Base-by-base conservation (phyloP, 1,140 invertebrate genomes). In the Lordiphosa collinella region DNA sequence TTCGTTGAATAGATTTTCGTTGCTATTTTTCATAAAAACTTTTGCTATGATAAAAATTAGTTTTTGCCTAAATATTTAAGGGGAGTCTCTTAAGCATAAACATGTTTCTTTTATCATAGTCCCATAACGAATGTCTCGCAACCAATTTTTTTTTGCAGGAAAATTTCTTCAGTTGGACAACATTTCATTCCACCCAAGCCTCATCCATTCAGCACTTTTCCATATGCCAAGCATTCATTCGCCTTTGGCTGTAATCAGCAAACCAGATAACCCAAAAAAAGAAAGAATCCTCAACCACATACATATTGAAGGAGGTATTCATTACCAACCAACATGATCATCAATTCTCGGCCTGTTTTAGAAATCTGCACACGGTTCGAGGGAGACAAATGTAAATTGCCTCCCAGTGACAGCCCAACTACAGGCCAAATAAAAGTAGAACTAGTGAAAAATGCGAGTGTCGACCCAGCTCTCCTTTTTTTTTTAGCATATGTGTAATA, bases 351-450 rank as follows among this genome's bases (percentile, higher is more conserved):
- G 71, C 61, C 58, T 76, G 66, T 49, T 62, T 80, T 54, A 47
- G 59, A 59, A 65, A 58, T 52, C 54, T 37, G 47, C 50, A 40
- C 58, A 75, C 71, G 56, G 48, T 43, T 41, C 14, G 43, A 13
- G 43, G 47, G 43, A 67, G 71, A 82, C 67, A 80, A 82, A 80
- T 82, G 76, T 63, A 80, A 76, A 80, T 76, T 82, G 40, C 41
- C 46, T 53, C 66, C 56, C 70, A 66, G 38, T 60, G 60, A 76
- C 72, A 67, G 43, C 32, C 61, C 67, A 60, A 68, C 70, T 73
- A 75, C 68, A 74, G 34, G 75, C 69, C 56, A 66, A 80, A 80
- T 80, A 80, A 80, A 80, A 71, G 65, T 72, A 25, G 25, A 52
- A 40, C 36, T 38, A 52, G 40, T 58, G 71, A 50, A 48, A 63